Evolutionary conservation across 2,113 vertebrate species (phyloP).

Genomic region (Bos indicus): DNA sequence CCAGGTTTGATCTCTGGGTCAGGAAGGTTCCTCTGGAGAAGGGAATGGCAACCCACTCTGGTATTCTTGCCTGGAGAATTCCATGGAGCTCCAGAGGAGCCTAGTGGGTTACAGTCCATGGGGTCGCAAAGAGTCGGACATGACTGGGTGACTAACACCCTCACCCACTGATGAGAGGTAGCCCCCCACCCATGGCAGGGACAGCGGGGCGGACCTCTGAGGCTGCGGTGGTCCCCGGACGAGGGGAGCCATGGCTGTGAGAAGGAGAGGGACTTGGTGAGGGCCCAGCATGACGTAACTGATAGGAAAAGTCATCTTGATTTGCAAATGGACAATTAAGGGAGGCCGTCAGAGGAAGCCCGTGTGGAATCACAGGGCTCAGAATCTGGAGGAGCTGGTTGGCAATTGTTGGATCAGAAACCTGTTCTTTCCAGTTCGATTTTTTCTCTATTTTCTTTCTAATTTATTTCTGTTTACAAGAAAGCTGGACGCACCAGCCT

Average conservation of each 20-base stretch:
- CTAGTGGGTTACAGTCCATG: not conserved
- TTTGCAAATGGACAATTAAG: not conserved
- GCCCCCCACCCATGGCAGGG: fast-evolving
- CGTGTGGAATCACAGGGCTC: fast-evolving
- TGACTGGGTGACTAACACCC: fast-evolving
- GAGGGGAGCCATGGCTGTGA: fast-evolving
- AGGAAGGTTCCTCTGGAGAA: not conserved
- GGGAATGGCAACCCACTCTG: not conserved
- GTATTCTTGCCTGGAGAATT: not conserved
- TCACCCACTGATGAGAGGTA: fast-evolving
- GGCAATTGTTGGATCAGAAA: not conserved
- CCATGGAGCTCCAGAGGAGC: not conserved
- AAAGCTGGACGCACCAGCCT: not conserved
- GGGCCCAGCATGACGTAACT: fast-evolving
- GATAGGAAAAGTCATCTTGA: not conserved
- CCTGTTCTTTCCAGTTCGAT: not conserved
- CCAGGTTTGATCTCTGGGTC: not conserved
- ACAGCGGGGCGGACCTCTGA: not conserved
- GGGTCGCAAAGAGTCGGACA: not conserved
- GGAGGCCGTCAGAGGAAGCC: not conserved
- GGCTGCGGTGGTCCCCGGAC: fast-evolving
- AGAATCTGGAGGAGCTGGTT: not conserved
- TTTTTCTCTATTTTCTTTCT: not conserved
- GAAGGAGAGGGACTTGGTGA: fast-evolving
- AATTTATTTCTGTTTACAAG: not conserved